These are phyloP conservation scores for Phenganax subtilis DNA, from an alignment of 92 coral and sea anemone species.

Conservation along the genomic window DNA sequence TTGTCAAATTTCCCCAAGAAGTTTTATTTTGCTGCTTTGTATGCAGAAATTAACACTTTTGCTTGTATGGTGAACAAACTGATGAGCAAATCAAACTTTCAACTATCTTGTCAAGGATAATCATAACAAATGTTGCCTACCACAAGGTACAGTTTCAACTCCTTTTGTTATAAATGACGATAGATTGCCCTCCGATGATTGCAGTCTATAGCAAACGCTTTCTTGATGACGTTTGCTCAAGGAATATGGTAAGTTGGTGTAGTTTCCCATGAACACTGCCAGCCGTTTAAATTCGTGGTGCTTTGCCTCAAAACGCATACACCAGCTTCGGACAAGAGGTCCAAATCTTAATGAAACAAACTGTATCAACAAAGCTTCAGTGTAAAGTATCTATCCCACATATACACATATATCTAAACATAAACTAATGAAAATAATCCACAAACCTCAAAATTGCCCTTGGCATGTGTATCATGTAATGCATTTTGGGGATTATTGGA, in stretches of 20 bases:
- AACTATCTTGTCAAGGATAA: no score
- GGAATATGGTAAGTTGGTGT: conserved; percentile 45
- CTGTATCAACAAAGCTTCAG: not conserved
- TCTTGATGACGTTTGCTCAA: conserved; percentile 61
- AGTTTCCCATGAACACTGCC: conserved; percentile 50
- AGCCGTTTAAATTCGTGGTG: conserved; percentile 60
- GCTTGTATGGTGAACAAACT: no score
- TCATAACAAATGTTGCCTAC: not conserved
- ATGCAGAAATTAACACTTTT: no score
- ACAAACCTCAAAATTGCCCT: conserved; percentile 31
- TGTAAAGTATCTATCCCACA: not conserved
- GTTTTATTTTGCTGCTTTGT: no score
- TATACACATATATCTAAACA: not conserved
- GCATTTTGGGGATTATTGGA: conserved; percentile 66
- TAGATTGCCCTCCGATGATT: conserved; percentile 51
- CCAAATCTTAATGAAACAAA: conserved; percentile 43
- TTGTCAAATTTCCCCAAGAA: no score
- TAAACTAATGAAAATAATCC: no score
- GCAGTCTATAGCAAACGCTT: conserved; percentile 60
- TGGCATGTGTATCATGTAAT: conserved; percentile 72
- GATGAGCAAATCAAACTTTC: no score
- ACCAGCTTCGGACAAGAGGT: conserved; percentile 60
- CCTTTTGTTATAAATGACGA: conserved; percentile 50
- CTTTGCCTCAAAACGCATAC: conserved; percentile 61
- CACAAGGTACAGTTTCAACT: conserved; percentile 52